Base-by-base conservation (phyloP, 2,888 invertebrate genomes). In the Hyppa rectilinea region DNA sequence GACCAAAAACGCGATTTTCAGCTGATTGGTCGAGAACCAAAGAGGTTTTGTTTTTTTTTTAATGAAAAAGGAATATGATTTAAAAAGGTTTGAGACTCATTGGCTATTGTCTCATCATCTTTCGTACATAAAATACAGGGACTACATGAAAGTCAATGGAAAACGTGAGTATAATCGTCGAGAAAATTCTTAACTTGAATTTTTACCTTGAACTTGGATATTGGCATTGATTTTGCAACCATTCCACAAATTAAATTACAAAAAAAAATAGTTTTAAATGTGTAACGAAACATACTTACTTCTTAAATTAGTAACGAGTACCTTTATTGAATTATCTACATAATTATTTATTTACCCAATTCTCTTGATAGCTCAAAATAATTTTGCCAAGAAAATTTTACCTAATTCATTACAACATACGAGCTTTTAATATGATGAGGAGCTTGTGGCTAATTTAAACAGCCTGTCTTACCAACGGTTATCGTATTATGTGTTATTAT, bases 141-240 rank as follows among this genome's bases (percentile, higher is more conserved):
- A 90, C 90, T 90, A 87, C 87, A 92, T 89, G 90, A 90, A 90
- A 91, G 90, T 91, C 94, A 91, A 95, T 95, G 91, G 90, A 92
- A 95, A 94, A 93, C 95, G 95, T 95, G 95, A 93, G 93, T 94
- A 94, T 92, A 89, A 81, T 90, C 86, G 75, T 14, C 63, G 17
- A 64, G 62, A 89, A 34, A 89, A 87, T 6, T 68, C n/a, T 69
- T 80, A 6, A 53, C 9, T 2, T 12, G 0, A 38, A 1, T 45
- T 49, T 47, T 55, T 53, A 12, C 20, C 20, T 40, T 12, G 2
- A 38, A 29, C 47, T 1, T 34, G 14, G 29, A 29, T 31, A 60
- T 1, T n/a, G 12, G 0, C 10, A 34, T 4, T 4, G 5, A 26
- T n/a, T 26, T 40, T 26, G 5, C 9, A 26, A 34, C 31, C 38